A percentile compares a stretch with the other conserved stretches of the same genome.
These are phyloP conservation scores for Nipponacmea schrenckii DNA, from an alignment of 2,888 invertebrate genomes.

Conservation along the genomic window DNA sequence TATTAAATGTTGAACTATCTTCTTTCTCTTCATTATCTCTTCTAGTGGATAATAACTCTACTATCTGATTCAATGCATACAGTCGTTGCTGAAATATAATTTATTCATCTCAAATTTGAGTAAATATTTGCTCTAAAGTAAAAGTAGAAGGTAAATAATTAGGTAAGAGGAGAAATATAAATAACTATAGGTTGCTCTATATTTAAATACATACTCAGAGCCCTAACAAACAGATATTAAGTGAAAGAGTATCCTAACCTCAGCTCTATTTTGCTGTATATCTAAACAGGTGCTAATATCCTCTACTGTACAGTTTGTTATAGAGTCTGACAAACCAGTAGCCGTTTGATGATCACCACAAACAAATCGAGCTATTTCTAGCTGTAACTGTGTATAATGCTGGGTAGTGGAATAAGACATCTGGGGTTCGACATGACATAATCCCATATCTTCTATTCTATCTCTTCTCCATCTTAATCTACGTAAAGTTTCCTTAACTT, in stretches of 20 bases:
- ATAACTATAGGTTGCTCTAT: too few relatives aligned
- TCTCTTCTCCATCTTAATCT: slow-evolving; percentile 60
- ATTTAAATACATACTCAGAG: too few relatives aligned
- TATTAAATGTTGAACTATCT: slow-evolving; percentile 25
- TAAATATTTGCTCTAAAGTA: too few relatives aligned
- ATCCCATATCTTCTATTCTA: slow-evolving; percentile 41
- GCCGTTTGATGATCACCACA: slow-evolving; percentile 42
- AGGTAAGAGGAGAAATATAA: too few relatives aligned
- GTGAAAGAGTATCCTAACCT: slow-evolving; percentile 41
- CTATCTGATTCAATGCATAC: slow-evolving; percentile 68
- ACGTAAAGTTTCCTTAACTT: slow-evolving; percentile 59
- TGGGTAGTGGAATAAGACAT: background rate
- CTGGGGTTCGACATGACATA: slow-evolving; percentile 6
- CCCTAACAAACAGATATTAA: background rate
- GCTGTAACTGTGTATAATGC: slow-evolving; percentile 8
- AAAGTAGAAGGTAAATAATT: too few relatives aligned
- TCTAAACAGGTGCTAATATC: slow-evolving; percentile 42
- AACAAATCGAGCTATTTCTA: slow-evolving; percentile 51
- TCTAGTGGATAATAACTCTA: slow-evolving; percentile 64
- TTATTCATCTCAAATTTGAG: too few relatives aligned
- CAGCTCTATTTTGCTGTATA: slow-evolving; percentile 61
- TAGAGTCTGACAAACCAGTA: slow-evolving; percentile 8
- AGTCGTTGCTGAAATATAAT: slow-evolving; percentile 62
- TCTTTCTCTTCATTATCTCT: slow-evolving; percentile 42
- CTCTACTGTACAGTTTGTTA: slow-evolving; percentile 13